A percentile compares a stretch with the other conserved stretches of the same genome.
Conservation (phyloP, 1,140 invertebrate species). For the Aphelenchoides fujianensis region DNA sequence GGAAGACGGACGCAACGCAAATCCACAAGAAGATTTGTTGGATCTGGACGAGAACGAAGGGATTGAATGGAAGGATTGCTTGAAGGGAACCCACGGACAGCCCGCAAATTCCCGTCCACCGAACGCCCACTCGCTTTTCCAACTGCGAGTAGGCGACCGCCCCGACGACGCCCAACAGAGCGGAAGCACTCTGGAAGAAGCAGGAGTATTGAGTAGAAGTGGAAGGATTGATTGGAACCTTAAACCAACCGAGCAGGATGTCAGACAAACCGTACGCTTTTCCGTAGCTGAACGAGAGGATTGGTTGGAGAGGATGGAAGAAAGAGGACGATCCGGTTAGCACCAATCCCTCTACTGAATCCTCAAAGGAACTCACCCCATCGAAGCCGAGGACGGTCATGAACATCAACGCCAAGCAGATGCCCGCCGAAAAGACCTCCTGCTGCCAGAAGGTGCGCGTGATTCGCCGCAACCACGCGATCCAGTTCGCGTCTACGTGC, state of each 20-base stretch:
- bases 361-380: conserved; percentile 50
- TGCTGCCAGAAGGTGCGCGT: conserved; percentile 33
- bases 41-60: too few relatives aligned
- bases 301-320: too few relatives aligned
- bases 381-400: conserved; percentile 56
- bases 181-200: conserved; percentile 25
- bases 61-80: not conserved
- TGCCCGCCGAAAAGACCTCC: conserved; percentile 36
- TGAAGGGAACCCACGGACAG: conserved; percentile 9
- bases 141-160: conserved; percentile 20
- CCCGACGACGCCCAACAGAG: conserved; percentile 16
- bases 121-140: conserved; percentile 22
- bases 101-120: conserved; percentile 28
- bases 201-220: too few relatives aligned
- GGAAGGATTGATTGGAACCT: too few relatives aligned
- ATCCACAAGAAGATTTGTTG: conserved; percentile 6
- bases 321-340: not conserved
- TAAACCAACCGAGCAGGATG: conserved; percentile 20
- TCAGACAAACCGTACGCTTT: conserved; percentile 23
- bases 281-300: conserved; percentile 27
- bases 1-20: conserved; percentile 27
- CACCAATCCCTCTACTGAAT: too few relatives aligned
- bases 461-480: conserved; percentile 30
- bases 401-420: conserved; percentile 50
- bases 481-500: conserved; percentile 18